These are phyloP conservation scores for Callaeas wilsoni DNA, from an alignment of 2,113 vertebrate species.

Conservation along the genomic window DNA sequence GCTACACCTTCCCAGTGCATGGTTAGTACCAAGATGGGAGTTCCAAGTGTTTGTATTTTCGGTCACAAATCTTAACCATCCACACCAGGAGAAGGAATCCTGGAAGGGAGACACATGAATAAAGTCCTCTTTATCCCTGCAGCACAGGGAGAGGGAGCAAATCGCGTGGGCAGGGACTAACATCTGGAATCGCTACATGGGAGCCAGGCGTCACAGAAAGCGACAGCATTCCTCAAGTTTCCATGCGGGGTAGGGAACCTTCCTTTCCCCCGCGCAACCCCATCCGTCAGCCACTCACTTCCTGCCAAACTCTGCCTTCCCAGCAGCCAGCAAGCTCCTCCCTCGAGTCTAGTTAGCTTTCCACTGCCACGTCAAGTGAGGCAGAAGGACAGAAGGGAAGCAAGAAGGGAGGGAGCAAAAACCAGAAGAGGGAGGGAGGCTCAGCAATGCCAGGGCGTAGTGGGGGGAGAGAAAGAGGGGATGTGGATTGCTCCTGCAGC, in stretches of 20 bases:
- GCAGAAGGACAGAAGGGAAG: constrained; percentile 74
- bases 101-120: neutral
- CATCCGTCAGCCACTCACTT: constrained; percentile 77
- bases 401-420: constrained; percentile 61
- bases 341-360: constrained; percentile 78
- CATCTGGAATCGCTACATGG: constrained; percentile 93
- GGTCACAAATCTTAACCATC: neutral
- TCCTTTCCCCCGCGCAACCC: constrained; percentile 71
- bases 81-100: neutral
- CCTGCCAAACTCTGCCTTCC: constrained; percentile 88
- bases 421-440: constrained; percentile 52
- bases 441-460: constrained; percentile 53
- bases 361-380: constrained; percentile 90
- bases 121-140: constrained; percentile 78
- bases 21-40: neutral
- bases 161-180: constrained; percentile 69
- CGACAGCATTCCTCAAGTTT: constrained; percentile 82
- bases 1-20: neutral
- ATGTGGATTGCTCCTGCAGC: constrained; percentile 2
- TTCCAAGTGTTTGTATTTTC: neutral
- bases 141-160: constrained; percentile 71
- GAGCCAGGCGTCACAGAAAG: constrained; percentile 78
- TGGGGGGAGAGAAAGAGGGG: constrained; percentile 34
- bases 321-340: constrained; percentile 83
- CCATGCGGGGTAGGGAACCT: constrained; percentile 81